Base-by-base conservation (phyloP, 1,140 invertebrate genomes). In the Lordiphosa clarofinis region DNA sequence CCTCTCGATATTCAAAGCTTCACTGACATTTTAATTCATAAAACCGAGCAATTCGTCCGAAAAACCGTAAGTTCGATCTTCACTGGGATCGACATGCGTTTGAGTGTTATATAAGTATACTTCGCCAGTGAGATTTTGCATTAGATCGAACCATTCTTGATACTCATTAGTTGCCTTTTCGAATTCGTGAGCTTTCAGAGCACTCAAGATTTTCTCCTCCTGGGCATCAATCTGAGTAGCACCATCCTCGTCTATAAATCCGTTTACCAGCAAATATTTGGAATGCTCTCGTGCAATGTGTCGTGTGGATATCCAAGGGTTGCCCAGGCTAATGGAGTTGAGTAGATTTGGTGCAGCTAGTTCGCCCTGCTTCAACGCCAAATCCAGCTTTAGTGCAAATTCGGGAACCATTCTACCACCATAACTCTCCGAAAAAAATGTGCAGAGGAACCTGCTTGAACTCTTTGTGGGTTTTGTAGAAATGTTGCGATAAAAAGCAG, bases 351-450 rank as follows among this genome's bases (percentile, higher is more conserved):
- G 63, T 0, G 46, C 11, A 2, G 90, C 89, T 2, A 97, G 91
- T 28, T 90, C 90, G 4, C 92, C 93, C 1, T 74, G 75, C 57
- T 91, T 64, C 68, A 95, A 92, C 37, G 93, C 94, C 93, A 94
- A 67, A 40, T 79, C 68, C 40, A 87, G 55, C 36, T 87, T 65
- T 9, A 81, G 66, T 3, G 91, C 94, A 82, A 97, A 95, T 65
- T 95, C 94, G 8, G 94, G 92, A 0, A 94, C 93, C 94, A 97
- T 97, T 90, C 97, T 97, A 1, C 95, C 96, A 24, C 96, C 96
- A 89, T 97, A 97, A 1, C 95, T 96, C 87, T 97, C 95, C n/a
- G 93, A 94, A 64, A 94, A n/a, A 94, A 44, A 97, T 95, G 73
- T 96, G 97, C 19, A 96, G 90, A 0, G 95, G 94, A 4, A 94